phyloP scores from a whole-genome alignment of 2,797 vertebrate genomes.

The Prionace glauca region DNA sequence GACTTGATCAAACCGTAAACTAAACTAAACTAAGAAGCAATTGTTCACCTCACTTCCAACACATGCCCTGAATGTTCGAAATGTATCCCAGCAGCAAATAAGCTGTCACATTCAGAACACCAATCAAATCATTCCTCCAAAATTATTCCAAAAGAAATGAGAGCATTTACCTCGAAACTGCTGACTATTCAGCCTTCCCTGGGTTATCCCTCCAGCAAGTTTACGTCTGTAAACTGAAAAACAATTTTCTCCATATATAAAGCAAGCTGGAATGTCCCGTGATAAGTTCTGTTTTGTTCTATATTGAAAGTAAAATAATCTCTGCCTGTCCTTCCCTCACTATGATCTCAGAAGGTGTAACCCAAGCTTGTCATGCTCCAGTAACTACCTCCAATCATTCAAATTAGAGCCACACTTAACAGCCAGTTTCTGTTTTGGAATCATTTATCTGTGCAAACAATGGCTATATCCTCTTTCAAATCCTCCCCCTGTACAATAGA shows the following conservation, averaged over 20 bases:
- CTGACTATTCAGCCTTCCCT: background rate
- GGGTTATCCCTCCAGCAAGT: background rate
- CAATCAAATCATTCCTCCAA: background rate
- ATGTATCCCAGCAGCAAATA: background rate
- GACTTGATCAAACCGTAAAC: background rate
- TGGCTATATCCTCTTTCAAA: background rate
- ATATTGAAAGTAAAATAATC: background rate
- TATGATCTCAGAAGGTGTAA: slow-evolving; percentile 25
- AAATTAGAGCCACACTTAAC: slow-evolving; percentile 15
- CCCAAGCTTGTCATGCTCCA: background rate
- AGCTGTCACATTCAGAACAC: background rate
- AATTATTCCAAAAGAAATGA: background rate
- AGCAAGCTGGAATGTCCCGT: background rate
- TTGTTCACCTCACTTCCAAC: background rate
- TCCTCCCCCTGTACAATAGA: background rate
- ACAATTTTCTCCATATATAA: background rate
- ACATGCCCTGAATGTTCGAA: background rate
- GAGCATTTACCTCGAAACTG: slow-evolving; percentile 4
- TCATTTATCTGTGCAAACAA: background rate
- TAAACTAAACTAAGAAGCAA: background rate
- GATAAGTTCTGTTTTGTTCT: background rate
- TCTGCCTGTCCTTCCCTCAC: background rate
- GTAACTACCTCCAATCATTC: background rate
- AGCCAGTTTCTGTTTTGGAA: background rate
- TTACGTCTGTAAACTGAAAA: background rate